Evolutionary conservation across 2,888 invertebrate genomes (phyloP), one percentile per base, ranked within the genome.

Genomic region (Pachliopta kotzebuea): DNA sequence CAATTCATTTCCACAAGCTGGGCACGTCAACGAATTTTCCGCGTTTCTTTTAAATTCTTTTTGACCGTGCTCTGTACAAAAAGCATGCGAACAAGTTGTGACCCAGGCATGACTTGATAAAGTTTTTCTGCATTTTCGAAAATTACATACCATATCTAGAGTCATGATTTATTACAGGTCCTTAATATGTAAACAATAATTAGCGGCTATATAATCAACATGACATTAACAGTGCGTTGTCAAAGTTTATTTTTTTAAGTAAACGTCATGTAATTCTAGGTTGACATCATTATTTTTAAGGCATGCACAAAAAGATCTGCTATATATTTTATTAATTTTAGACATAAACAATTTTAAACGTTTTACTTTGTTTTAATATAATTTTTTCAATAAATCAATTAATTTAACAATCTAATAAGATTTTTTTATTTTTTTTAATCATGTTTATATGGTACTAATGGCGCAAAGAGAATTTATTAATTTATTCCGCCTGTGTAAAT

Each of bases 51-150:
- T 88, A 69, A 92, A 90, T 75, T 92, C 90, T 64, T 80, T 83
- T 78, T 90, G 90, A 9, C 92, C 92, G 69, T 93, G 93, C 71
- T 93, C 92, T 53, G 86, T 83, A 71, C 93, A 93, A 81, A 93
- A 92, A 69, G 92, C 92, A 73, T 93, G 93, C 52, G 92, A 92
- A 81, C 93, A 93, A 62, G 90, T 90, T 59, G 92, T 93, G 50
- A 92, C 90, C 90, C 92, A 92, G 55, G 92, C 92, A 75, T 90
- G 84, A 75, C 74, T 86, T 64, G 85, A 77, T 70, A 93, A 75
- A 55, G 88, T 75, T 79, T 84, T 88, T 79, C 92, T 83, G 71
- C 93, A 92, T 78, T 90, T 92, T 65, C 89, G 86, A 79, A 88
- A 91, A 82, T 92, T 93, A 74, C 92, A 92, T 57, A 90, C 81